Base-by-base conservation (phyloP, 1,140 invertebrate genomes). In the Idris sp. region DNA sequence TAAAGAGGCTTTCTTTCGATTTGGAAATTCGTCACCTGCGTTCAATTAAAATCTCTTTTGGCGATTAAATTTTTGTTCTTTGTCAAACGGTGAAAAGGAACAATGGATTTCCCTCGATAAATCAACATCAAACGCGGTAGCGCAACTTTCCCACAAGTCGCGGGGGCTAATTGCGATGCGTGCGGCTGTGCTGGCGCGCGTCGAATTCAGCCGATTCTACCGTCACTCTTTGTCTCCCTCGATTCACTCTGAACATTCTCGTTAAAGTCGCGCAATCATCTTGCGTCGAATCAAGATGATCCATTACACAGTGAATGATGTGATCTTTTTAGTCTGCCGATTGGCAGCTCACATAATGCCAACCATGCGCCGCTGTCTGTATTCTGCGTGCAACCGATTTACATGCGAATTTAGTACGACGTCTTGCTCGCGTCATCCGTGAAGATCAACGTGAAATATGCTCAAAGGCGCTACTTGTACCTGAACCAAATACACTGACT, bases 381-480 rank as follows among this genome's bases (percentile, higher is more conserved):
- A 13, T 61, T 53, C 59, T 36, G 48, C 49, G 51, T 38, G 33
- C 64, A 58, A 35, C 61, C 76, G 64, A 78, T 72, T 75, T 72
- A 59, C 76, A 68, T 75, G 62, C 43, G 26, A 62, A 38, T 64
- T 68, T 64, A 68, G 58, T 58, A 59, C 68, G 53, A 61, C 58
- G 62, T 71, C 49, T 56, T 44, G 19, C 48, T 72, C 48, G 75
- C 71, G 59, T 74, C 69, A 69, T 73, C 65, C 61, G 62, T 77
- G 51, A 69, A 58, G 59, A 77, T 77, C 69, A 38, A 74, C 71
- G 48, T 72, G 43, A 72, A 76, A 72, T 58, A 74, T 77, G 61
- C 61, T 58, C 54, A 62, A 71, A 62, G 71, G 72, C 67, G 76
- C 72, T 78, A 78, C 76, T 46, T 25, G 76, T 78, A 78, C 76